Percentiles rank a stretch among this genome's conserved stretches.
Conservation (phyloP, 2,888 invertebrate species). For the Caenorhabditis sp. region DNA sequence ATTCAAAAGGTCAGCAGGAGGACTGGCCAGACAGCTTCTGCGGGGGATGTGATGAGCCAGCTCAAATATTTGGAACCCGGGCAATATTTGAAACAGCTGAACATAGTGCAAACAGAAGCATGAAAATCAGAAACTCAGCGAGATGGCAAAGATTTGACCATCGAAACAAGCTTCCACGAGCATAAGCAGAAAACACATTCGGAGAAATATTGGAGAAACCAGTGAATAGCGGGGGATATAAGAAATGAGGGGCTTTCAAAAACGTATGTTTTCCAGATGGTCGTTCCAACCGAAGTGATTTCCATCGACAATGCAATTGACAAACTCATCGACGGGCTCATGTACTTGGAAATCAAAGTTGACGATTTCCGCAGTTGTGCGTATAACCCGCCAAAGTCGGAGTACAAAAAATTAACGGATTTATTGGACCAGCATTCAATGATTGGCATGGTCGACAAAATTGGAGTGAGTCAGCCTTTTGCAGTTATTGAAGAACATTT, state of each 20-base stretch:
- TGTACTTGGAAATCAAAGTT: conserved; percentile 63
- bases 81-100: conserved; percentile 21
- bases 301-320: conserved; percentile 45
- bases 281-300: conserved; percentile 25
- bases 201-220: background rate
- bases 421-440: conserved; percentile 26
- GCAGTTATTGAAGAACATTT: background rate
- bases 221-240: background rate
- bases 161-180: background rate
- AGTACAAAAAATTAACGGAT: conserved; percentile 18
- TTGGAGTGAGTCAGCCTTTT: conserved; percentile 39
- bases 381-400: conserved; percentile 53
- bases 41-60: conserved; percentile 12
- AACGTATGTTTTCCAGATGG: conserved; percentile 9
- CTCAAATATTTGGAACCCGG: conserved; percentile 34
- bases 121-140: too few relatives aligned
- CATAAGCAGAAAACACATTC: background rate
- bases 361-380: conserved; percentile 58
- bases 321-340: conserved; percentile 59
- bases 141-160: background rate
- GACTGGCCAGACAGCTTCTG: conserved; percentile 31
- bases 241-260: background rate
- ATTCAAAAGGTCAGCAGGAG: conserved; percentile 14
- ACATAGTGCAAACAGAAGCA: conserved; percentile 16
- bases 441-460: conserved; percentile 44